Conservation (phyloP, 2,797 vertebrate genomes). For the Pseudochromis fuscus region DNA sequence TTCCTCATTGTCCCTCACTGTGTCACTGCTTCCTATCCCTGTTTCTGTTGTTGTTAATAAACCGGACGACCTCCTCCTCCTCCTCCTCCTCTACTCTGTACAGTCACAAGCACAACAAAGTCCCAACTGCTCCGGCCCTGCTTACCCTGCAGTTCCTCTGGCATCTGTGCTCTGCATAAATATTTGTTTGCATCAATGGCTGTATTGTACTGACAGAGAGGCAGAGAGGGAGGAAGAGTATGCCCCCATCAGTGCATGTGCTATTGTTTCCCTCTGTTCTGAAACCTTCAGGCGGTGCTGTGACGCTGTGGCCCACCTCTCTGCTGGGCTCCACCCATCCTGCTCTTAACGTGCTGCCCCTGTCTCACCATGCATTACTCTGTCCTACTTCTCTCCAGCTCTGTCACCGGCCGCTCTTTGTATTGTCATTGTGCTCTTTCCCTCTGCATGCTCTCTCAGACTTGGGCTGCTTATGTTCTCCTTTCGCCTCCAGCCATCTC, state of each 20-base stretch:
- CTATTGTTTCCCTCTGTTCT: slow-evolving; percentile 72
- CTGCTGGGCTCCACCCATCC: slow-evolving; percentile 70
- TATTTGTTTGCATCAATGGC: slow-evolving; percentile 79
- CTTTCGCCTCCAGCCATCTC: slow-evolving; percentile 48
- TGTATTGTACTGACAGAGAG: slow-evolving; percentile 68
- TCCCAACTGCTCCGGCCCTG: slow-evolving; percentile 36
- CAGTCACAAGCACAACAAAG: slow-evolving; percentile 61
- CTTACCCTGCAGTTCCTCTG: slow-evolving; percentile 62
- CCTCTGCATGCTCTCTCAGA: slow-evolving; percentile 23
- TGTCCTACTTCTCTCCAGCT: slow-evolving; percentile 75
- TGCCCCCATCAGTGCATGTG: slow-evolving; percentile 47
- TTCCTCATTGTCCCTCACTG: slow-evolving; percentile 62
- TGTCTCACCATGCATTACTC: slow-evolving; percentile 68
- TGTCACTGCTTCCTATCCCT: slow-evolving; percentile 70
- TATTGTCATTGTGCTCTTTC: slow-evolving; percentile 57
- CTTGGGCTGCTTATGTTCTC: slow-evolving; percentile 39
- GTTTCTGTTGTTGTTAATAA: slow-evolving; percentile 70
- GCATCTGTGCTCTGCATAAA: slow-evolving; percentile 76
- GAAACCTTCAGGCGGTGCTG: slow-evolving; percentile 45
- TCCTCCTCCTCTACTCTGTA: slow-evolving; percentile 41
- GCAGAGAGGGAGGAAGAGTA: slow-evolving; percentile 58
- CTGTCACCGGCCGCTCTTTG: slow-evolving; percentile 62
- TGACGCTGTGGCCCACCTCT: slow-evolving; percentile 66
- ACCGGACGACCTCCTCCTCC: slow-evolving; percentile 63
- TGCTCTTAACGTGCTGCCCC: slow-evolving; percentile 58